phyloP scores from a whole-genome alignment of 2,113 vertebrate species.

The Variabilichromis moorii region DNA sequence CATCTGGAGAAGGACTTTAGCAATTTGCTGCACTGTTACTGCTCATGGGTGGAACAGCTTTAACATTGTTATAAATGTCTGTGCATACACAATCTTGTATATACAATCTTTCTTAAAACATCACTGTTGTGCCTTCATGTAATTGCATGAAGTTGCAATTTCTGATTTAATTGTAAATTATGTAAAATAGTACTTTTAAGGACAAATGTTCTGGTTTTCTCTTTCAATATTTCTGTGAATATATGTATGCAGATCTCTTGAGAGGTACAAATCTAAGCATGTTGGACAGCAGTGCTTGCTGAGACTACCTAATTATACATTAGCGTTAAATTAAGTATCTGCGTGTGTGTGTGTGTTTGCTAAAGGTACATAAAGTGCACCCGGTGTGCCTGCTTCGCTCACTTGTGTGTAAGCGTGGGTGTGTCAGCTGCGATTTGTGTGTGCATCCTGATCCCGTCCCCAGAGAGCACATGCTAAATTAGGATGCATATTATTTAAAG shows the following conservation, averaged over 20 bases:
- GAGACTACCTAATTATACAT: slow-evolving; percentile 41
- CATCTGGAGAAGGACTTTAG: neutral
- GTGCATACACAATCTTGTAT: neutral
- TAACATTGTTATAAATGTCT: neutral
- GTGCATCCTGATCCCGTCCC: slow-evolving; percentile 52
- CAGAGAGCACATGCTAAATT: slow-evolving; percentile 54
- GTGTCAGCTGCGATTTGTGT: slow-evolving; percentile 56
- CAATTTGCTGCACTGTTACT: neutral
- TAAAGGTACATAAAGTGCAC: neutral
- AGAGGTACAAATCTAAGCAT: neutral
- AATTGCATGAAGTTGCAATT: neutral
- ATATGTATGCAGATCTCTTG: neutral
- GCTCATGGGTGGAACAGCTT: neutral
- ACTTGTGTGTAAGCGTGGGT: slow-evolving; percentile 26
- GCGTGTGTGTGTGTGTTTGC: neutral
- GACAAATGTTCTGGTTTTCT: neutral
- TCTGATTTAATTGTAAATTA: neutral
- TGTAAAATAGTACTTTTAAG: neutral
- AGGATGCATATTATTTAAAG: slow-evolving; percentile 68
- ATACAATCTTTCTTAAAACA: neutral
- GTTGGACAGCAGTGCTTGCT: neutral
- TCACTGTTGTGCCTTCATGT: neutral
- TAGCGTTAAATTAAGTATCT: slow-evolving; percentile 23
- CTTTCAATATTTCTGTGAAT: neutral
- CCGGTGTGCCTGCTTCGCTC: neutral